Conservation (phyloP, 2,113 vertebrate genomes). For the Alethe castanea region DNA sequence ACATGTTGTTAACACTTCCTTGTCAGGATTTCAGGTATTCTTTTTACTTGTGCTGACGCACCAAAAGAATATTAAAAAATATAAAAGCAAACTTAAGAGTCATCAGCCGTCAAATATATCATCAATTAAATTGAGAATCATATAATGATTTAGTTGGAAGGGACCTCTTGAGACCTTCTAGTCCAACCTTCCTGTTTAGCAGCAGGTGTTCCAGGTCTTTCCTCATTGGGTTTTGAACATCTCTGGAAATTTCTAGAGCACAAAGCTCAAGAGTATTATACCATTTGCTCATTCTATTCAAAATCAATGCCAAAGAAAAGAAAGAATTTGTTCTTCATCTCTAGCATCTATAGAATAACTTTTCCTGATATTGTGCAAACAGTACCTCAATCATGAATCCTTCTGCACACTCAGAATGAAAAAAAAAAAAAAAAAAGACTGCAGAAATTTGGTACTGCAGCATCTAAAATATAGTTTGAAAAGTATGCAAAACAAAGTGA, state of each 20-base stretch:
- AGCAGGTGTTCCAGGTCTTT: background rate
- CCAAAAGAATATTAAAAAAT: background rate
- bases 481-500: background rate
- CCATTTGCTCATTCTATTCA: background rate
- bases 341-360: background rate
- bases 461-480: background rate
- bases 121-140: background rate
- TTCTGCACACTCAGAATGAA: background rate
- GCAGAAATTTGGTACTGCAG: background rate
- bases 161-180: background rate
- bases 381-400: background rate
- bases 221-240: background rate
- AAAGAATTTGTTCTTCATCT: background rate
- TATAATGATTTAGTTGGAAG: background rate
- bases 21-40: background rate
- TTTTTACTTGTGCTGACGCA: background rate
- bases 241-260: background rate
- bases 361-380: background rate
- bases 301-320: background rate
- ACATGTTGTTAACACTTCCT: background rate
- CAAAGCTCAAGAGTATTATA: background rate
- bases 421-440: background rate
- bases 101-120: too few species aligned
- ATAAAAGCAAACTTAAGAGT: background rate
- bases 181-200: background rate